Evolutionary conservation across 1,140 invertebrate genomes (phyloP).

Genomic region (Zaprionus ghesquierei): DNA sequence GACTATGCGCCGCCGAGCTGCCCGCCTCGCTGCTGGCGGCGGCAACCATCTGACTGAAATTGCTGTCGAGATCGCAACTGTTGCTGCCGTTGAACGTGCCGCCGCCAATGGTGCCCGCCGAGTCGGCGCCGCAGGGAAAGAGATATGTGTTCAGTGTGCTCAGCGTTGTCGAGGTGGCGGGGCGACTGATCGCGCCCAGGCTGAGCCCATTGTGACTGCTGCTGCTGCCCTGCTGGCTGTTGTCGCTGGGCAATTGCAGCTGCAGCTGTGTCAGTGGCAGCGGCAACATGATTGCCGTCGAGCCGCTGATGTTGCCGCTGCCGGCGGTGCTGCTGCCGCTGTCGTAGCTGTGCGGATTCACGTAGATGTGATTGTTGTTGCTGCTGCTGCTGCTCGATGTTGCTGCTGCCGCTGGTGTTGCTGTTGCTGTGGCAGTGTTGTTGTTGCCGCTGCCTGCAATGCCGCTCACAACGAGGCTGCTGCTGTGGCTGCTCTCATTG

Average conservation of each 20-base stretch:
- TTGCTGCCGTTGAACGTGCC: constrained; percentile 56
- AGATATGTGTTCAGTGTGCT: constrained; percentile 82
- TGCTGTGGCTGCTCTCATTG: constrained; percentile 33
- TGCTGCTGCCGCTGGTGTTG: constrained; percentile 18
- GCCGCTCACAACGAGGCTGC: constrained; percentile 6
- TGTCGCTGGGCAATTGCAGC: constrained; percentile 18
- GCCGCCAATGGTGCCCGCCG: constrained; percentile 62
- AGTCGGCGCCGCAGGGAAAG: constrained; percentile 74
- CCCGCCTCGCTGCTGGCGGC: constrained; percentile 50
- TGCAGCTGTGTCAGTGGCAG: constrained; percentile 49
- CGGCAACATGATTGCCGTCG: constrained; percentile 69
- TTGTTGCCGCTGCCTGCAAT: constrained; percentile 33
- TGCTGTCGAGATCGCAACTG: constrained; percentile 77
- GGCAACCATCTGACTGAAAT: constrained; percentile 78
- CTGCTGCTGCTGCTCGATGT: constrained; percentile 20
- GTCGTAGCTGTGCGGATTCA: constrained; percentile 79
- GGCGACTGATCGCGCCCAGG: constrained; percentile 38
- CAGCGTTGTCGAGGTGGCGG: constrained; percentile 68
- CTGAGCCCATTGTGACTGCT: not conserved
- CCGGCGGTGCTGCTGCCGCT: constrained; percentile 58
- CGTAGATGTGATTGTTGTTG: constrained; percentile 80
- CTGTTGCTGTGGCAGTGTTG: constrained; percentile 33
- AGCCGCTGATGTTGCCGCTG: constrained; percentile 61
- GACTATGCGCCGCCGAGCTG: constrained; percentile 31
- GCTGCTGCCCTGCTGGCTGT: not conserved